A percentile compares a stretch with the other conserved stretches of the same genome.
Conservation (phyloP, 1,140 invertebrate species). For the Aphelenchoides avenae region DNA sequence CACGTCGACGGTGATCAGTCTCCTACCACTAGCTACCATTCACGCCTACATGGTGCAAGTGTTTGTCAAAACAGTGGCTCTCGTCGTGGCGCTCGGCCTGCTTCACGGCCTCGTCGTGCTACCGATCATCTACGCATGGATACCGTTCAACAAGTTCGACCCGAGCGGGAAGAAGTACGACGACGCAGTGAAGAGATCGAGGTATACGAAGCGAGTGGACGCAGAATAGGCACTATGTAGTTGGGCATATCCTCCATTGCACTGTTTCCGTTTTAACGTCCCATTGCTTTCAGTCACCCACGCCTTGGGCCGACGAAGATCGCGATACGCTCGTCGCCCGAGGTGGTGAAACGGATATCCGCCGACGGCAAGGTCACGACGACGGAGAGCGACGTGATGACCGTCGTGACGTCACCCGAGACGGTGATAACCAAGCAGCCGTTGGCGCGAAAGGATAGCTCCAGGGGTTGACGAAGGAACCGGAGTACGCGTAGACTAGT, state of each 20-base stretch:
- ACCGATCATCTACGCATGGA: conserved; percentile 60
- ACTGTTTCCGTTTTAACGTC: no score
- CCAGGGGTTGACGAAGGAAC: no score
- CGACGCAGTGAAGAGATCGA: conserved; percentile 16
- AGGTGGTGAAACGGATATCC: conserved; percentile 1
- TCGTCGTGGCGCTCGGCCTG: conserved; percentile 60
- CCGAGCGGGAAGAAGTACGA: background rate
- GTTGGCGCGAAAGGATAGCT: no score
- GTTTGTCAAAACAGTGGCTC: conserved; percentile 62
- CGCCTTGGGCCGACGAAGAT: conserved; percentile 22
- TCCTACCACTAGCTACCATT: conserved; percentile 77
- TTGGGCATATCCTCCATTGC: no score
- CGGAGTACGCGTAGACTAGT: no score
- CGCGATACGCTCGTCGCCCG: conserved; percentile 10
- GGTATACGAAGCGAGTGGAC: conserved; percentile 10
- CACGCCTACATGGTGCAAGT: conserved; percentile 78
- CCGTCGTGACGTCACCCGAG: no score
- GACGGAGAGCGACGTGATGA: no score
- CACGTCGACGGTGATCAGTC: conserved; percentile 84
- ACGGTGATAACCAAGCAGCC: no score
- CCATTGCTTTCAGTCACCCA: no score
- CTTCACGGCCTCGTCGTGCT: conserved; percentile 60
- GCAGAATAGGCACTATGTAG: no score
- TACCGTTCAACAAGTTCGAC: conserved; percentile 50
- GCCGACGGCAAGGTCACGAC: no score